Percentiles rank a stretch among this genome's conserved stretches.
phyloP scores from a whole-genome alignment of 2,888 invertebrate species.

The Pyralis farinalis region DNA sequence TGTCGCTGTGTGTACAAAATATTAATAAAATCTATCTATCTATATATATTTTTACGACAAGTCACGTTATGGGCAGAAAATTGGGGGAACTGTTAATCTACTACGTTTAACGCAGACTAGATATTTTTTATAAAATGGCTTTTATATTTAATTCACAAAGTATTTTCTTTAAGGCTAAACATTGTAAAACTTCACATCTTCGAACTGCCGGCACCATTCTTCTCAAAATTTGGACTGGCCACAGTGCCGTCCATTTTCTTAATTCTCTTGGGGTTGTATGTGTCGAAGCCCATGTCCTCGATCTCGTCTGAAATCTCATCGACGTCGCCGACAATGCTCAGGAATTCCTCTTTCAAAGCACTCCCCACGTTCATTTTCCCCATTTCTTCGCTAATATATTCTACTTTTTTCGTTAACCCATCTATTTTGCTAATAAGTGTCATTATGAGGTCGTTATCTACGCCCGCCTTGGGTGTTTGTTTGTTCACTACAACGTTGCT shows the following conservation, averaged over 20 bases:
- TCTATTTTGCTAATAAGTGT: slow-evolving; percentile 9
- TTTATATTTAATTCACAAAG: too few species aligned
- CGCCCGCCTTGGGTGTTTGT: slow-evolving; percentile 7
- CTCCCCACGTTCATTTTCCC: slow-evolving; percentile 1
- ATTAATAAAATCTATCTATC: background rate
- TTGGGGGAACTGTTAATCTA: too few species aligned
- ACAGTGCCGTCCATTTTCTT: slow-evolving; percentile 1
- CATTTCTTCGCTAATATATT: slow-evolving; percentile 1
- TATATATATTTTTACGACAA: too few species aligned
- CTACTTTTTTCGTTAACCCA: slow-evolving; percentile 12
- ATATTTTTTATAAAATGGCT: too few species aligned
- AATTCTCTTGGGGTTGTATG: slow-evolving; percentile 2
- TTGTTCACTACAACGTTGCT: slow-evolving; percentile 14
- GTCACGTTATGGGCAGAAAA: too few species aligned
- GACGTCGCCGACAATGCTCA: background rate
- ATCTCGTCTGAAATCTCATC: slow-evolving; percentile 5
- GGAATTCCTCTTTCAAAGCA: slow-evolving; percentile 5
- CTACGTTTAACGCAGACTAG: too few species aligned
- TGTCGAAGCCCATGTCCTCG: slow-evolving; percentile 5
- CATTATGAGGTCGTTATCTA: slow-evolving; percentile 2
- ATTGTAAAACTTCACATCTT: too few species aligned
- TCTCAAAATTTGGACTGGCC: background rate
- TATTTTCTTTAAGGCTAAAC: too few species aligned
- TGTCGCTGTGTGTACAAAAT: too few species aligned
- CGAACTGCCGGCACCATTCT: too few species aligned